Conservation (phyloP, 2,113 vertebrate genomes). For the Notiomystis cincta region DNA sequence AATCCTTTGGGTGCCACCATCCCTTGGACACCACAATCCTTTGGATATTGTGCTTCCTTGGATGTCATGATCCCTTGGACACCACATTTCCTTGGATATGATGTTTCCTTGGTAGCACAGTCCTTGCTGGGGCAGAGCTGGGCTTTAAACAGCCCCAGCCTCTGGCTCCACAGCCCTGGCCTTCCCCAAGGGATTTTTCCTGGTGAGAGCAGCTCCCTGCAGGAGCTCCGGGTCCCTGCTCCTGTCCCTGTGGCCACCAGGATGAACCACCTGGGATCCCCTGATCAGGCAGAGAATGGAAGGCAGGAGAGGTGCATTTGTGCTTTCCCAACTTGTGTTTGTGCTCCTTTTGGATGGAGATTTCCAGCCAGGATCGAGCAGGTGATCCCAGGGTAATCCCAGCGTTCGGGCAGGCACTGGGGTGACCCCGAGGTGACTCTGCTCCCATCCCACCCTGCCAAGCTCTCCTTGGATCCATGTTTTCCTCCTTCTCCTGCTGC, state of each 20-base stretch:
- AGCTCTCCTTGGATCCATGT: not conserved
- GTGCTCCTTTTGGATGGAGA: not conserved
- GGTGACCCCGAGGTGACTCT: not conserved
- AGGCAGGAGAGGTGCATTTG: not conserved
- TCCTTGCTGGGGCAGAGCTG: not conserved
- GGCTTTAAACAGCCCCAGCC: not conserved
- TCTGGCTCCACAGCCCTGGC: fast-evolving
- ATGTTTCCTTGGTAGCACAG: not conserved
- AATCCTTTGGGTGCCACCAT: not conserved
- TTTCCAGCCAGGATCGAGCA: not conserved
- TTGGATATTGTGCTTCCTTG: not conserved
- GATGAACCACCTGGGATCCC: fast-evolving
- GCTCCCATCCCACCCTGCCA: not conserved
- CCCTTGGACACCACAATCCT: not conserved
- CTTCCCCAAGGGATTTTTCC: not conserved
- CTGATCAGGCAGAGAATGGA: fast-evolving
- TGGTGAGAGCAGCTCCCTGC: not conserved
- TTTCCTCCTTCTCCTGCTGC: not conserved
- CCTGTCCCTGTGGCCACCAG: fast-evolving
- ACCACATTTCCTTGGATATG: not conserved
- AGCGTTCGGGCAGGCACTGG: fast-evolving
- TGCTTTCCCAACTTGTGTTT: not conserved
- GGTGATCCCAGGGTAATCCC: not conserved
- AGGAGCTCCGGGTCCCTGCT: fast-evolving
- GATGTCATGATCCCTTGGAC: fast-evolving